Conservation (phyloP, 2,888 invertebrate genomes). For the Hofmannophila pseudospretella region DNA sequence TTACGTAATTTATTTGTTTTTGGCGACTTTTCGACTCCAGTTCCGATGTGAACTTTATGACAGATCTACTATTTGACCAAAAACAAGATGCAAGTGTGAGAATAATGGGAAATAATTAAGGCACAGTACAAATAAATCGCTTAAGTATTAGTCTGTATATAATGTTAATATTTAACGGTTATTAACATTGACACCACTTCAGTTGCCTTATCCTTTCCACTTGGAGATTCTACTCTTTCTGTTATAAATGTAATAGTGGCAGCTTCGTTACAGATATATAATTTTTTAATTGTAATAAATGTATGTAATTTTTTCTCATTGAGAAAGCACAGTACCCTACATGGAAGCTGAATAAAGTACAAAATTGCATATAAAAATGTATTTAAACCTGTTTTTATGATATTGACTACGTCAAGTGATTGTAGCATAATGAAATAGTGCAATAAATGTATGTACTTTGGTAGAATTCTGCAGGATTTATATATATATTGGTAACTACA, state of each 20-base stretch:
- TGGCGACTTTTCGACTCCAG: not conserved
- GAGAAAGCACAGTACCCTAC: slow-evolving; percentile 31
- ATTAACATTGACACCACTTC: slow-evolving; percentile 46
- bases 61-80: too few species aligned
- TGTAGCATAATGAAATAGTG: slow-evolving; percentile 69
- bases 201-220: slow-evolving; percentile 53
- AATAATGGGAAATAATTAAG: slow-evolving; percentile 32
- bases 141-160: slow-evolving; percentile 46
- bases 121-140: slow-evolving; percentile 64
- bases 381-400: slow-evolving; percentile 50
- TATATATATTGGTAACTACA: slow-evolving; percentile 20
- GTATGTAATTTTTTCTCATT: slow-evolving; percentile 38
- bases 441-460: slow-evolving; percentile 56
- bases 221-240: slow-evolving; percentile 21
- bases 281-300: slow-evolving; percentile 15
- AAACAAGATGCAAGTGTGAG: slow-evolving; percentile 28
- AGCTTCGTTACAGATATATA: slow-evolving; percentile 23
- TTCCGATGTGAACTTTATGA: slow-evolving; percentile 10
- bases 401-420: slow-evolving; percentile 33
- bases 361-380: slow-evolving; percentile 65
- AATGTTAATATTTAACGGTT: slow-evolving; percentile 25
- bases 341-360: slow-evolving; percentile 65
- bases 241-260: slow-evolving; percentile 19
- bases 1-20: slow-evolving; percentile 13
- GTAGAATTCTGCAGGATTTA: slow-evolving; percentile 29